Evolutionary conservation across 2,888 invertebrate species (phyloP), one percentile per base, ranked within the genome.

Genomic region (Drosophila sordidula): DNA sequence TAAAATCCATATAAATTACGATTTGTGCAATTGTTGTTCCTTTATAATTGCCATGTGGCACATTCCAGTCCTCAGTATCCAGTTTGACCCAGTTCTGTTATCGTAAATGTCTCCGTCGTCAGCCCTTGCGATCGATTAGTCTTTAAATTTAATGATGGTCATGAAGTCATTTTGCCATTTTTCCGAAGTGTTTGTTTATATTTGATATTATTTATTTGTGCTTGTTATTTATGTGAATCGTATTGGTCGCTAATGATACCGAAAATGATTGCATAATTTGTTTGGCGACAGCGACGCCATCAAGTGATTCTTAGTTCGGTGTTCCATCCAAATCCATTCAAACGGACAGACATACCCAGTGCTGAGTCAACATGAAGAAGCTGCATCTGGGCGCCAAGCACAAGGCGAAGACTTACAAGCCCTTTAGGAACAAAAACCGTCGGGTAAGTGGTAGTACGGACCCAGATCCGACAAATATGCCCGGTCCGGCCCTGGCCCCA

Each of bases 401-500:
- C 39, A 90, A 87, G 78, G 63, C 67, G 36, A 87, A 89, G 42
- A 50, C 83, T 18, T 87, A 87, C 50, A 87, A 88, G 34, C 87
- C 91, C 81, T 91, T 91, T 73, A 80, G 78, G 80, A 87, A 83
- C 67, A 88, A 90, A 75, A 91, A 87, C 61, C 90, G 91, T 70
- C 88, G 91, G 91, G 91, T 91, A 85, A 91, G 91, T 72, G 63
- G 32, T 68, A 26, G 32, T 41, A 68, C 51, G 51, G 47, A 55
- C 55, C 65, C 55, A 51, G 73, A 51, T 58, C 25, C 44, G 38
- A 45, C 50, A 58, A 9, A 56, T 26, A 45, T 16, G 38, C 56
- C 25, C 11, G 9, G 34, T n/a, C 54, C 44, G 34, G 11, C 54
- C 50, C 45, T 38, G 29, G 6, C 11, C 12, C 25, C 29, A 26